A percentile compares a stretch with the other conserved stretches of the same genome.
Conservation (phyloP, 2,797 vertebrate species). For the Peromyscus attwateri region DNA sequence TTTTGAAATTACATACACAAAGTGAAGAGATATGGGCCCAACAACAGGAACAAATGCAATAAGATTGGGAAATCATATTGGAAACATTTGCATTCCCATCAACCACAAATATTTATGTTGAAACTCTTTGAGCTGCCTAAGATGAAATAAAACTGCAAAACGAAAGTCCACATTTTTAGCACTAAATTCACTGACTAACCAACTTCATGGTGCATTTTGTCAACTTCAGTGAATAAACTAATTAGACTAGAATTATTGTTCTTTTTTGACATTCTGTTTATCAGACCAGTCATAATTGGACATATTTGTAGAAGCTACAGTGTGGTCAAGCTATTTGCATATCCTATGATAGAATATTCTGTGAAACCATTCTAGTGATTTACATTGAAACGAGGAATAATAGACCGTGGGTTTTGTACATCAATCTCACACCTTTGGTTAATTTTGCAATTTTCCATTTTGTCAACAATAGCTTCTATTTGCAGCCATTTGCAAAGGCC, state of each 20-base stretch:
- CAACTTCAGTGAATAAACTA: slow-evolving; percentile 27
- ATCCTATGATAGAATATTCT: slow-evolving; percentile 32
- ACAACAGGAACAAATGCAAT: neutral
- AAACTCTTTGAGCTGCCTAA: slow-evolving; percentile 46
- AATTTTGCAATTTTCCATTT: slow-evolving; percentile 67
- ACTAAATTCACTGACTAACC: slow-evolving; percentile 37
- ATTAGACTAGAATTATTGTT: slow-evolving; percentile 34
- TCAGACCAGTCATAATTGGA: slow-evolving; percentile 20
- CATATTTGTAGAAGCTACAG: neutral
- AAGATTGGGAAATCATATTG: neutral
- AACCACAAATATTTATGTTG: slow-evolving; percentile 48
- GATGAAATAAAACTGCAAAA: slow-evolving; percentile 48
- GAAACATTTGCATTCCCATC: slow-evolving; percentile 36
- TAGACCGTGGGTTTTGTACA: neutral
- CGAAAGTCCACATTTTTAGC: neutral
- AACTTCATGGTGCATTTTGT: slow-evolving; percentile 39
- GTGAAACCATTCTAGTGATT: slow-evolving; percentile 42
- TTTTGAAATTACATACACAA: slow-evolving; percentile 20
- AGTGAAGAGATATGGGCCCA: neutral
- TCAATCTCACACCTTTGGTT: neutral
- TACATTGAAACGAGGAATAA: slow-evolving; percentile 28
- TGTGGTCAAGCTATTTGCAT: slow-evolving; percentile 1
- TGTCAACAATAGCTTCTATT: slow-evolving; percentile 31
- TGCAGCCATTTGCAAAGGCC: slow-evolving; percentile 28
- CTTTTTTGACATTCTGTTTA: slow-evolving; percentile 44